These are phyloP conservation scores for cat (Felis catus) DNA, from an alignment of 2,113 vertebrate species.

Conservation along the genomic window DNA sequence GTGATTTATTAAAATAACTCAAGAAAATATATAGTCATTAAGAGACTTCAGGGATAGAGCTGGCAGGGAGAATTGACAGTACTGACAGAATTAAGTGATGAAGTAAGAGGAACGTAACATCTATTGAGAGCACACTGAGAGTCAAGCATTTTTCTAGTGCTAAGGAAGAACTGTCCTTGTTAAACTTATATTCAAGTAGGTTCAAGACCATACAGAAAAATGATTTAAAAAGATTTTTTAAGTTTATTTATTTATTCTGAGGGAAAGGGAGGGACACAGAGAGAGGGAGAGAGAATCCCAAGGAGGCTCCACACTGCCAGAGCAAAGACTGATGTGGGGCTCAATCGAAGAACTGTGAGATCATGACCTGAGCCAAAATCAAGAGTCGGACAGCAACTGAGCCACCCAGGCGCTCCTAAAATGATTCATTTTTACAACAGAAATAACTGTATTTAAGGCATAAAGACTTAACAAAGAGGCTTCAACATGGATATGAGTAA, in stretches of 20 bases:
- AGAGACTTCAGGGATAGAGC: background rate
- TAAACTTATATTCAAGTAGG: background rate
- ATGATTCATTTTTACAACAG: background rate
- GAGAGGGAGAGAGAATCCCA: too few species aligned
- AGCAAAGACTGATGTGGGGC: too few species aligned
- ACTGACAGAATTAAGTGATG: background rate
- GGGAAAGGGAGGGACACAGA: too few species aligned
- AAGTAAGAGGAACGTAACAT: background rate
- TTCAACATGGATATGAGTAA: background rate
- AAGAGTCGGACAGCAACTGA: too few species aligned
- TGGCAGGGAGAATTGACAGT: background rate
- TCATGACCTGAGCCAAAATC: too few species aligned
- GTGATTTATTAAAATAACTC: constrained; percentile 22
- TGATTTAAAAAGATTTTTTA: too few species aligned
- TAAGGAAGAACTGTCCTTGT: background rate
- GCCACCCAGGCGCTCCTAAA: too few species aligned
- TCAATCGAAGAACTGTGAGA: too few species aligned
- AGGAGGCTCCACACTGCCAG: too few species aligned
- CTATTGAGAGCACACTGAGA: background rate
- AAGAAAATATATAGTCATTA: constrained; percentile 10
- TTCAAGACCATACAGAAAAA: background rate
- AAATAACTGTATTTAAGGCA: background rate
- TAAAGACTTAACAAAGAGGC: background rate
- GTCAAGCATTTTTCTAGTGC: background rate
- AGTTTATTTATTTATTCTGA: too few species aligned